phyloP scores from a whole-genome alignment of 2,797 vertebrate genomes.

The Pachyuromys duprasi region DNA sequence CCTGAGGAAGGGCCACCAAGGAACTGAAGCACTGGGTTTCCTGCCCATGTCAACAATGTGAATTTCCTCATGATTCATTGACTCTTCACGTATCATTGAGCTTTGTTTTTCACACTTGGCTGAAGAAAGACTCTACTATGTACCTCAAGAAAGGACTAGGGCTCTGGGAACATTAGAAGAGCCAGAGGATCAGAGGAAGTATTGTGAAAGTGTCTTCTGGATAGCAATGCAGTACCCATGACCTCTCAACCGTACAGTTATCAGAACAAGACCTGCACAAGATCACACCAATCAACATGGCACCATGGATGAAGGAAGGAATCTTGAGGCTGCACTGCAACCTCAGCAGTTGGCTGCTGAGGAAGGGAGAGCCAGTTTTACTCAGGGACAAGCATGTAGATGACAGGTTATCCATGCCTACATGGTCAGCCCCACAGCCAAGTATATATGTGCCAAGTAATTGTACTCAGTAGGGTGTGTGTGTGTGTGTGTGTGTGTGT shows the following conservation, averaged over 20 bases:
- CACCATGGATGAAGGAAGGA: background rate
- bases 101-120: background rate
- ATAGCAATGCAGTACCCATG: background rate
- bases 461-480: background rate
- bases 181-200: background rate
- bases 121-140: background rate
- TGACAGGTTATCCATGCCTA: background rate
- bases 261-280: background rate
- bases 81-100: background rate
- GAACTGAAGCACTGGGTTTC: background rate
- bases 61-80: background rate
- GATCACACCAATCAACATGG: background rate
- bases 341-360: background rate
- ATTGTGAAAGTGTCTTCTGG: background rate
- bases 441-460: background rate
- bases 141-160: background rate
- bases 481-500: background rate
- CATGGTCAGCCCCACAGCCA: background rate
- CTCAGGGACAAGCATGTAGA: background rate
- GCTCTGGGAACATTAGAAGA: background rate
- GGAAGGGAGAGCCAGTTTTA: background rate
- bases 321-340: too few relatives aligned
- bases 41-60: background rate
- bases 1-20: background rate
- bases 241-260: background rate